Conservation (phyloP, 2,888 invertebrate species). For the Tryphoninae sp. region DNA sequence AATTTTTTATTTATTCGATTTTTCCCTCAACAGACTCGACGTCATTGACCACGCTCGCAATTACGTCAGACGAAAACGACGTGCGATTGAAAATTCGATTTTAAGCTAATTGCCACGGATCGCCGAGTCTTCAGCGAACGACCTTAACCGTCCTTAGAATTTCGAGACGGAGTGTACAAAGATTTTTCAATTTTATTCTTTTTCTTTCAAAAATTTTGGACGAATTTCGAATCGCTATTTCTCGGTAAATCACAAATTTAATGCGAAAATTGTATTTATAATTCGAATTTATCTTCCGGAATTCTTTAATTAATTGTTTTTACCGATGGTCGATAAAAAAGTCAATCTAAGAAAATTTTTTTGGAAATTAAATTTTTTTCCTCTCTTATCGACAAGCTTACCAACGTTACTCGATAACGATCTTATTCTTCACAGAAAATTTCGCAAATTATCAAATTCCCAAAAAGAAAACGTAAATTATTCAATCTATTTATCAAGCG, state of each 20-base stretch:
- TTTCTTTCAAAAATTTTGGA: too few species aligned
- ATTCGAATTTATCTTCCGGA: neutral
- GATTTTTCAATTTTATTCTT: too few species aligned
- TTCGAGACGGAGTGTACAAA: too few species aligned
- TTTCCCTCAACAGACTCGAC: neutral
- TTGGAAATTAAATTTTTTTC: too few species aligned
- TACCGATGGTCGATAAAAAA: too few species aligned
- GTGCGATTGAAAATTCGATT: constrained; percentile 69
- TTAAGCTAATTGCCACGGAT: constrained; percentile 69
- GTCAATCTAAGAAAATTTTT: too few species aligned
- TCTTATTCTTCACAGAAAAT: too few species aligned
- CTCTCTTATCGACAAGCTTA: too few species aligned
- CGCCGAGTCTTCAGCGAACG: constrained; percentile 17
- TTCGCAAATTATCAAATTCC: constrained; percentile 48
- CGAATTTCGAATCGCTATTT: too few species aligned
- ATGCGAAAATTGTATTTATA: neutral
- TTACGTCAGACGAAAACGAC: neutral
- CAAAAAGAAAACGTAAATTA: neutral
- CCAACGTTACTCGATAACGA: too few species aligned
- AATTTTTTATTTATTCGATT: constrained; percentile 30
- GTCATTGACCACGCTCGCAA: constrained; percentile 16
- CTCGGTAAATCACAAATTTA: too few species aligned
- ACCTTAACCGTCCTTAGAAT: too few species aligned
- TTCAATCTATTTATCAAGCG: neutral
- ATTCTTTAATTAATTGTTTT: neutral